A percentile compares a stretch with the other conserved stretches of the same genome.
Conservation (phyloP, 2,797 vertebrate species). For the Alouatta caraya region DNA sequence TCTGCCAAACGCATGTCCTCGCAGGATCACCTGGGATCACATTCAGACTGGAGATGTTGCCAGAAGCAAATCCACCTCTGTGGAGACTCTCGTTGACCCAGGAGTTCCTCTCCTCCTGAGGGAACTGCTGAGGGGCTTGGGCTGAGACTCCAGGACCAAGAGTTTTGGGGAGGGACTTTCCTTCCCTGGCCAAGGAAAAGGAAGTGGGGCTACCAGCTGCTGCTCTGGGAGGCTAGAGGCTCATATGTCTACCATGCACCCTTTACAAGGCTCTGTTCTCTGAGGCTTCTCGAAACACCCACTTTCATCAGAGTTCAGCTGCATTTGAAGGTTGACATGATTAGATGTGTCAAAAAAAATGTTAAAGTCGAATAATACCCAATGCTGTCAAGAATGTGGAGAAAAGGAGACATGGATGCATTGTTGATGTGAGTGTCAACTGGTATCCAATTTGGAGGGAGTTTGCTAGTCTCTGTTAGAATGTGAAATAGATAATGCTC, state of each 20-base stretch:
- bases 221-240: not conserved
- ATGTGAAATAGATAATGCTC: not conserved
- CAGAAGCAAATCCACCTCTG: not conserved
- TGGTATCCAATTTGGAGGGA: not conserved
- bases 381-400: not conserved
- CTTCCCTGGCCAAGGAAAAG: not conserved
- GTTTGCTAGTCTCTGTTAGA: not conserved
- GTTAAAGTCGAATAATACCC: not conserved
- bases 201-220: not conserved
- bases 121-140: not conserved
- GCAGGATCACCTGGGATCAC: rapidly evolving
- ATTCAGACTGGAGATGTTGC: not conserved
- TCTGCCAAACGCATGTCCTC: not conserved
- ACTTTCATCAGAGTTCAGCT: not conserved
- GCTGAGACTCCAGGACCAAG: not conserved
- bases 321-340: not conserved
- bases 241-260: rapidly evolving
- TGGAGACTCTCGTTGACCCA: not conserved
- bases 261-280: not conserved
- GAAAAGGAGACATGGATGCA: rapidly evolving
- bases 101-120: not conserved
- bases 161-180: not conserved
- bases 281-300: no score
- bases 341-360: not conserved
- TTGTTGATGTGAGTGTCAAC: not conserved